Percentiles rank a stretch among this genome's conserved stretches.
phyloP scores from a whole-genome alignment of 1,140 invertebrate species.

The Oryzaephilus surinamensis region DNA sequence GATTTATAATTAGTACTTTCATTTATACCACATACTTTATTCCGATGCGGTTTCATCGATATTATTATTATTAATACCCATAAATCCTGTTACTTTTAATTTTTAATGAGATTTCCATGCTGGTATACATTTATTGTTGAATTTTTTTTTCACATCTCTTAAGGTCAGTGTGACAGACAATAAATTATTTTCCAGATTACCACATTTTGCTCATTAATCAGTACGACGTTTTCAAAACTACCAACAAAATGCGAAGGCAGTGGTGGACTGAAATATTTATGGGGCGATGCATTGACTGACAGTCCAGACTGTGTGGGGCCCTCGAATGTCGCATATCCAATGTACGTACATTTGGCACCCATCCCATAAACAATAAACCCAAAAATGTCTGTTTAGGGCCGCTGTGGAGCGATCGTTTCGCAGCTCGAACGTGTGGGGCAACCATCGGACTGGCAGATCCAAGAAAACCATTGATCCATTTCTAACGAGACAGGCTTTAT shows the following conservation, averaged over 20 bases:
- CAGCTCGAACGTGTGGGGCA: constrained; percentile 40
- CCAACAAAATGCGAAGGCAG: constrained; percentile 45
- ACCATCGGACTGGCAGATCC: constrained; percentile 48
- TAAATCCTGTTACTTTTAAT: too few species aligned
- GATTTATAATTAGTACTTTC: too few species aligned
- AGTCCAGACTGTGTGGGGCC: constrained; percentile 64
- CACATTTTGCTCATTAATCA: too few species aligned
- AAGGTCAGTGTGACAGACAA: too few species aligned
- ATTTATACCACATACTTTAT: too few species aligned
- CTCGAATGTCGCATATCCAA: constrained; percentile 68
- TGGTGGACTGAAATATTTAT: constrained; percentile 61
- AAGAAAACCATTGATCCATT: constrained; percentile 55
- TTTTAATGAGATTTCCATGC: too few species aligned
- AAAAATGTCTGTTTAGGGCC: constrained; percentile 40
- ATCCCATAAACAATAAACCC: background rate
- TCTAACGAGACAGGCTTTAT: constrained; percentile 55
- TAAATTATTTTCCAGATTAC: too few species aligned
- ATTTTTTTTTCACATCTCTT: too few species aligned
- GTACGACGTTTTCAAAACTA: constrained; percentile 17
- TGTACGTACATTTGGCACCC: too few species aligned
- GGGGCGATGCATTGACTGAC: constrained; percentile 73
- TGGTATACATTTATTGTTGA: too few species aligned
- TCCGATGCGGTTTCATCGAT: too few species aligned
- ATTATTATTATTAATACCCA: too few species aligned
- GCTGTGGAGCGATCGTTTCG: constrained; percentile 54